phyloP scores from a whole-genome alignment of 2,797 vertebrate genomes.

The Periophthalmus magnuspinnatus region DNA sequence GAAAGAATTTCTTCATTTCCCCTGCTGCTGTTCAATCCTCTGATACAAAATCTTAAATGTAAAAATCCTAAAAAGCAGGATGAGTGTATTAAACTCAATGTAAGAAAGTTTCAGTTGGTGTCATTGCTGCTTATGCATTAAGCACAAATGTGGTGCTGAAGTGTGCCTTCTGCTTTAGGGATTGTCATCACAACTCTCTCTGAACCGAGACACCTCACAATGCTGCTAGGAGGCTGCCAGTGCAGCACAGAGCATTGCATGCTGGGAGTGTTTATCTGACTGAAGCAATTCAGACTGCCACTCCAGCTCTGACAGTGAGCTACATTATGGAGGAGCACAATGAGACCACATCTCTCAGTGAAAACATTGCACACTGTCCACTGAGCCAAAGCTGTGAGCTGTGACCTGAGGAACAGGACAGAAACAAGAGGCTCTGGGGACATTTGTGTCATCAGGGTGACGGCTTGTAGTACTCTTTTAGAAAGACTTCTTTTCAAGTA shows the following conservation, averaged over 20 bases:
- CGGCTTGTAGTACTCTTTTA: background rate
- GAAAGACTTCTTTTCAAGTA: background rate
- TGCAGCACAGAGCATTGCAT: slow-evolving; percentile 75
- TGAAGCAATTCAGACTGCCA: slow-evolving; percentile 71
- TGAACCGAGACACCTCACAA: slow-evolving; percentile 66
- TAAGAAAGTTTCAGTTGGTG: slow-evolving; percentile 17
- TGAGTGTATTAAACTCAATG: background rate
- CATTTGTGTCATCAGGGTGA: no score
- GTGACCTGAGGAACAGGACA: slow-evolving; percentile 46
- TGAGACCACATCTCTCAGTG: slow-evolving; percentile 53
- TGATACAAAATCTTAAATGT: background rate
- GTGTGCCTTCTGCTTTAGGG: slow-evolving; percentile 45
- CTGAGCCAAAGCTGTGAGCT: slow-evolving; percentile 14
- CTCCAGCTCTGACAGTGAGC: slow-evolving; percentile 65
- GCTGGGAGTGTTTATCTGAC: slow-evolving; percentile 75
- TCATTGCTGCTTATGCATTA: slow-evolving; percentile 33
- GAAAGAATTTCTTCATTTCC: slow-evolving; percentile 20
- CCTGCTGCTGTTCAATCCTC: slow-evolving; percentile 17
- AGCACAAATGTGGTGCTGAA: slow-evolving; percentile 41
- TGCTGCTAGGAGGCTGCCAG: slow-evolving; percentile 67
- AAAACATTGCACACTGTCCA: slow-evolving; percentile 15
- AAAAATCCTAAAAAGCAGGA: background rate
- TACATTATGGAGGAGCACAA: slow-evolving; percentile 63
- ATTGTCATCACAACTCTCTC: slow-evolving; percentile 57
- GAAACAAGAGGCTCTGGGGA: background rate